Conservation (phyloP, 35 echinoderm and acorn worm genomes). For the Hemicentrotus pulcherrimus region DNA sequence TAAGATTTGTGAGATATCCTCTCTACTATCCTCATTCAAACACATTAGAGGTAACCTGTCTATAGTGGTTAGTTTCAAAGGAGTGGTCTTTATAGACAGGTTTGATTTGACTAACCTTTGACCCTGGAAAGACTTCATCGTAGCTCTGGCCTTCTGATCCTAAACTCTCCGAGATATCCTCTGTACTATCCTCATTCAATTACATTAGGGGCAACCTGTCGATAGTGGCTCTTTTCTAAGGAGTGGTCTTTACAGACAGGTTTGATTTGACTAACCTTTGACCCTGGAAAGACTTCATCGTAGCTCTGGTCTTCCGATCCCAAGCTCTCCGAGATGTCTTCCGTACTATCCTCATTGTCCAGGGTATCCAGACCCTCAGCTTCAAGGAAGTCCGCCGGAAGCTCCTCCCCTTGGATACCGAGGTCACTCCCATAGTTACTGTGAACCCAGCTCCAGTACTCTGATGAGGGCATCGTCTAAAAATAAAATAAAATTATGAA, state of each 20-base stretch:
- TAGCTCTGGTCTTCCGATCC: slow-evolving; percentile 27
- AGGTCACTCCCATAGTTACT: slow-evolving; percentile 83
- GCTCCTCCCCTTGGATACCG: slow-evolving; percentile 73
- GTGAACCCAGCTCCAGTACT: slow-evolving; percentile 91
- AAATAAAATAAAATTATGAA: not conserved
- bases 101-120: no score
- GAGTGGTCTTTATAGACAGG: no score
- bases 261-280: not conserved
- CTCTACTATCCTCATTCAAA: no score
- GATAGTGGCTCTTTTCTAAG: not conserved
- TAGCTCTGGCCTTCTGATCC: slow-evolving; percentile 15
- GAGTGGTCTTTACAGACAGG: not conserved
- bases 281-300: slow-evolving; percentile 29
- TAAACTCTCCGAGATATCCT: not conserved
- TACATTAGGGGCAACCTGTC: no score
- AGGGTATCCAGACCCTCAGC: slow-evolving; percentile 43
- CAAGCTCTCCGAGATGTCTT: slow-evolving; percentile 42
- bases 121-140: no score
- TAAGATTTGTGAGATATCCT: not conserved
- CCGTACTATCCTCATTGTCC: slow-evolving; percentile 51
- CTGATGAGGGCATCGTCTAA: slow-evolving; percentile 79
- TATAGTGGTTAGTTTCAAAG: not conserved
- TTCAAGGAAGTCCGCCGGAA: slow-evolving; percentile 82
- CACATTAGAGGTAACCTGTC: no score
- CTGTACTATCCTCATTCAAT: not conserved